Conservation (phyloP, 2,113 vertebrate species). For the Archilochus colubris region DNA sequence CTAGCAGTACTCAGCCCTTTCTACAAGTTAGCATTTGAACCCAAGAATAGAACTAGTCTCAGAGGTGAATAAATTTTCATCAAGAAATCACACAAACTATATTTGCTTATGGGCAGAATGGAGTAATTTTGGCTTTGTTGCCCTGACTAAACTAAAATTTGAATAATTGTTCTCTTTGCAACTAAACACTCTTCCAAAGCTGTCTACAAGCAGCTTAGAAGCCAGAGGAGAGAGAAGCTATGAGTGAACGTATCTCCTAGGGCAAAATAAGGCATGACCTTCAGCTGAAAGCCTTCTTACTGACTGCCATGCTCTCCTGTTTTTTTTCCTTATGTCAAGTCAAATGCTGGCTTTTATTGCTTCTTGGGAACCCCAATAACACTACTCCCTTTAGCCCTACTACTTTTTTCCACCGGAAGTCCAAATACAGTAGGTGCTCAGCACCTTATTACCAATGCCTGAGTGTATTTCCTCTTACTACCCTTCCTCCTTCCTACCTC, state of each 20-base stretch:
- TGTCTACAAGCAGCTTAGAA: neutral
- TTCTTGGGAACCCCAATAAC: neutral
- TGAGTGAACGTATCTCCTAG: neutral
- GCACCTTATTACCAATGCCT: neutral
- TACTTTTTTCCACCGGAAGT: neutral
- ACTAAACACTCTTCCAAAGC: neutral
- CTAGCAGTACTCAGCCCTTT: neutral
- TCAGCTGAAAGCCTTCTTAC: neutral
- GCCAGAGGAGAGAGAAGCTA: neutral
- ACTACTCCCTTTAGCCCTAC: neutral
- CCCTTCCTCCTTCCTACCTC: neutral
- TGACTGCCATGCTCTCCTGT: neutral
- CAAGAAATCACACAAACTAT: neutral
- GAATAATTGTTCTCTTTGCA: neutral
- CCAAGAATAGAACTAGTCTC: neutral
- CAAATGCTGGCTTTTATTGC: neutral
- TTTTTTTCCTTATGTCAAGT: neutral
- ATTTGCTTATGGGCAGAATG: neutral
- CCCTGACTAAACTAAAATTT: neutral
- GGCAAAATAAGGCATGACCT: neutral
- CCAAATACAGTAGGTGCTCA: rapidly evolving
- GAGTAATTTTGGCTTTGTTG: neutral
- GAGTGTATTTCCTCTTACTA: neutral
- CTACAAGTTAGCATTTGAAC: neutral
- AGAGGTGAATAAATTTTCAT: neutral